phyloP scores from a whole-genome alignment of 2,888 invertebrate species.

The Drosophila colorata region DNA sequence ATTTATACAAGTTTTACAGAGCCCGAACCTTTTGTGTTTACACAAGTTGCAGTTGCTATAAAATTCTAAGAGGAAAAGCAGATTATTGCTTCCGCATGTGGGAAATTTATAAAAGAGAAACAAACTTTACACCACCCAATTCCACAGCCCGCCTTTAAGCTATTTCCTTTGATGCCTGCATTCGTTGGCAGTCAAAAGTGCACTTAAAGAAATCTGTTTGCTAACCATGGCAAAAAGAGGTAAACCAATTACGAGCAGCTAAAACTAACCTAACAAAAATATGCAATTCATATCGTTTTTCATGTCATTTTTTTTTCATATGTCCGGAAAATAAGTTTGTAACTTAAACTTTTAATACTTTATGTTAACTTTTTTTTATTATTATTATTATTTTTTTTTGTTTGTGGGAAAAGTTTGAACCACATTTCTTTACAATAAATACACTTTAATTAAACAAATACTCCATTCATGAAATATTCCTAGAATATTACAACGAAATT shows the following conservation, averaged over 20 bases:
- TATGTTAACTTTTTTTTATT: no score
- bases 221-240: conserved; percentile 1
- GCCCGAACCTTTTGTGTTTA: conserved; percentile 43
- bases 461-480: no score
- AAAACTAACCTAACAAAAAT: neutral
- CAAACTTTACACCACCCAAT: conserved; percentile 14
- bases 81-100: conserved; percentile 73
- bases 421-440: no score
- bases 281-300: neutral
- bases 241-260: conserved; percentile 41
- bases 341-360: no score
- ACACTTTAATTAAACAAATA: no score
- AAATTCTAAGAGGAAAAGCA: conserved; percentile 61
- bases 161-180: conserved; percentile 17
- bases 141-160: neutral
- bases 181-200: conserved; percentile 24
- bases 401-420: no score
- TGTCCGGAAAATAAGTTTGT: neutral
- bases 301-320: neutral
- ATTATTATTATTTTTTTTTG: no score
- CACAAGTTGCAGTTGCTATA: conserved; percentile 33
- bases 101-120: conserved; percentile 35
- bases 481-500: no score
- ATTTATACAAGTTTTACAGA: conserved; percentile 42
- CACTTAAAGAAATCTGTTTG: conserved; percentile 50